Base-by-base conservation (phyloP, 2,797 vertebrate species). In the Chaetophractus vellerosus region DNA sequence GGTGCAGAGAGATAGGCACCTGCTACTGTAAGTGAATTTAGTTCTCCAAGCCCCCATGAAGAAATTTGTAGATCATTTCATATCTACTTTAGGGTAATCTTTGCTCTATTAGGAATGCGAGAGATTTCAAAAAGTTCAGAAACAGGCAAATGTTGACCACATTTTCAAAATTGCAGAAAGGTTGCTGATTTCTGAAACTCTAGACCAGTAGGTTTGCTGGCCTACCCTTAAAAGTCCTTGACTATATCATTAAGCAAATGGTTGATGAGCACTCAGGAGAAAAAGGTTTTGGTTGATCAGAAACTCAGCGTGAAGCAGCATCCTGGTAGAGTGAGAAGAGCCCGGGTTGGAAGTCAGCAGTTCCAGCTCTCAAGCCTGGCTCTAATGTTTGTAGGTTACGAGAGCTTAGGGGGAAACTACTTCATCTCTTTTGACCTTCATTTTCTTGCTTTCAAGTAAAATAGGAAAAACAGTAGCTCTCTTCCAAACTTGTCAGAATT, bases 361-460 rank as follows among this genome's bases (percentile, higher is more conserved):
- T 41, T 66, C 48, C 68, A 33, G 24, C 24, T 14, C 45, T 64
- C 79, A 45, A 18, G 63, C 38, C 38, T 8, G 33, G 64, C 75
- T n/a, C 31, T 14, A 36, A 19, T 48, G 0, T 68, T 61, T 19
- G 28, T 31, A 82, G n/a, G 23, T 68, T 36, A 18, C 38, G 69
- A 87, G 66, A 69, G 45, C 74, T 78, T n/a, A 26, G 52, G 36
- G 52, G 41, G 41, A 63, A 78, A 57, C 28, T 21, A 71, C 41
- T 45, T 36, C 6, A 18, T 68, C 64, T 91, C 75, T 79, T 74
- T 63, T 24, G 79, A 57, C 18, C 21, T 74, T 31, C n/a, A 41
- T 64, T 76, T 94, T 83, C 91, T 87, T n/a, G 45, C 63, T 91
- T 95, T 84, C 66, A 93, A 86, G 74, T 71, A 48, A 94, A 95